Evolutionary conservation across 2,888 invertebrate species (phyloP), one percentile per base, ranked within the genome.

Genomic region (Pachymerium ferrugineum): DNA sequence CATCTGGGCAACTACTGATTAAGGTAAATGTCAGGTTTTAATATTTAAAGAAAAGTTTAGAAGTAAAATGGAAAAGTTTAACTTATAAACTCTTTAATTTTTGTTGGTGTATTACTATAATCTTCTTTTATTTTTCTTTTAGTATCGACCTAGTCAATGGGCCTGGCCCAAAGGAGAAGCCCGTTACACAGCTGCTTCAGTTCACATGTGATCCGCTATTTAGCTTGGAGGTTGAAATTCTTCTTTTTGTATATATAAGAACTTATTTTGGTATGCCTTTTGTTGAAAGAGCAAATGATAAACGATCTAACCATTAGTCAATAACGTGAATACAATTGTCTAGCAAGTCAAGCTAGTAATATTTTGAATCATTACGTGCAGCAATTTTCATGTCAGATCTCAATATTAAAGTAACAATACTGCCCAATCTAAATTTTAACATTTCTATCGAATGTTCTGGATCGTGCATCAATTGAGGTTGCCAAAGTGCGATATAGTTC

Each of bases 61-160:
- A 29, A 5, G 28, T n/a, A 29, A 14, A 69, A 29, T 14, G 31
- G 69, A 4, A 29, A 22, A 10, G 69, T 14, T 28, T 31, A 14
- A 47, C n/a, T n/a, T n/a, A n/a, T n/a, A n/a, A n/a, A n/a, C n/a
- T n/a, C n/a, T n/a, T n/a, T n/a, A n/a, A n/a, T n/a, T n/a, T n/a
- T n/a, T n/a, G n/a, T n/a, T n/a, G n/a, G n/a, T n/a, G n/a, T n/a
- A 8, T 14, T 14, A 54, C 62, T 16, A 35, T 28, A 29, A 30
- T 35, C 28, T 19, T 38, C 29, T 74, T 78, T 77, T 78, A 76
- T 75, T 75, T 74, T 47, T 75, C 74, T 84, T 86, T 77, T 86
- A 97, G 96, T 95, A 96, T 83, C 95, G 96, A 77, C 97, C 97
- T 76, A 93, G 92, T 79, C 93, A 94, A 78, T 94, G 94, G 94